These are phyloP conservation scores for Pseudochirops corinnae DNA, from an alignment of 2,797 vertebrate species.

Conservation along the genomic window DNA sequence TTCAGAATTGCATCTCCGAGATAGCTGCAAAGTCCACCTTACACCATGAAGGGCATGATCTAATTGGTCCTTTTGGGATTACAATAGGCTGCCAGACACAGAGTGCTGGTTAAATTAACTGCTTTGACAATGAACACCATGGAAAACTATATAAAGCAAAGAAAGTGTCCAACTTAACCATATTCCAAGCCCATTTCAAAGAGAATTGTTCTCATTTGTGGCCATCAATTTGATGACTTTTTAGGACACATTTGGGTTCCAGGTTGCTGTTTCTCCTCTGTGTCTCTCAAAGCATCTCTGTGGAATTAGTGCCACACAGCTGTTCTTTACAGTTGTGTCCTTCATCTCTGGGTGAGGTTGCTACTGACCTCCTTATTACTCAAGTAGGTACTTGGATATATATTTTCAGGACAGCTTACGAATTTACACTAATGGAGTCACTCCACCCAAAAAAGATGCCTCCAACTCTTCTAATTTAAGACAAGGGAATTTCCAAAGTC, in stretches of 20 bases:
- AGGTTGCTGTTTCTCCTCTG: rapidly evolving
- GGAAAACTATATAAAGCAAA: constrained; percentile 1
- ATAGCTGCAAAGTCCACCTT: neutral
- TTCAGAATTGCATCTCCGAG: neutral
- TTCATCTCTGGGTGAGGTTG: neutral
- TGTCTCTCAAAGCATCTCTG: neutral
- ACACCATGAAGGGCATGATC: neutral
- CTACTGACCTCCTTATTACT: no score
- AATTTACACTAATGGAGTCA: neutral
- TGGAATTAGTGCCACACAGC: neutral
- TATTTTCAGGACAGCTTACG: neutral
- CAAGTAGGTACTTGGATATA: neutral
- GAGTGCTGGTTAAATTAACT: neutral
- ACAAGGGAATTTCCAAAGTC: neutral
- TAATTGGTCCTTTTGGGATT: neutral
- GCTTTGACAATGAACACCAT: neutral
- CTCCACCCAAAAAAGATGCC: neutral
- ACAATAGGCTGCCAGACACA: neutral
- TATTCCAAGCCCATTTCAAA: neutral
- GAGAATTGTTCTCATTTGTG: neutral
- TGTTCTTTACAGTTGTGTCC: neutral
- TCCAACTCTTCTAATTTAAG: neutral
- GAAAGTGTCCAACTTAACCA: neutral
- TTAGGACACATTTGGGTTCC: rapidly evolving
- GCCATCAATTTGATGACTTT: neutral